phyloP scores from a whole-genome alignment of 92 coral and sea anemone genomes.

The Porites lobata region DNA sequence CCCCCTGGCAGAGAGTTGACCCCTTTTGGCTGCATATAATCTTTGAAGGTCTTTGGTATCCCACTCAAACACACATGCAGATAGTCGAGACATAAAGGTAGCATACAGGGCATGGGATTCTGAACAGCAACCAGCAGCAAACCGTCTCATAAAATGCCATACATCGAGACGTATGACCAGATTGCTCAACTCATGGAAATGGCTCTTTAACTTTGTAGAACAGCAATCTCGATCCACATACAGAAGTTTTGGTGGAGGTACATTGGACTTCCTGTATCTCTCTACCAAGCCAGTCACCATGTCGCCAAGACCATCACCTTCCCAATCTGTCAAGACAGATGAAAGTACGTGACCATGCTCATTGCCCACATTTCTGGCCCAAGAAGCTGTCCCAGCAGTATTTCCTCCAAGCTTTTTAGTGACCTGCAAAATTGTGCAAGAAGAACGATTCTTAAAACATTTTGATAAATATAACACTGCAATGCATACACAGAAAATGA shows the following conservation, averaged over 20 bases:
- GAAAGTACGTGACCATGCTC: conserved; percentile 40
- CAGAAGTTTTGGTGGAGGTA: conserved; percentile 29
- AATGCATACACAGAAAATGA: too few species aligned
- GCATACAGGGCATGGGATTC: conserved; percentile 39
- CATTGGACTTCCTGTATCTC: conserved; percentile 27
- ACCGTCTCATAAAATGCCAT: conserved; percentile 45
- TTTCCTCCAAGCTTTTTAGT: conserved; percentile 30
- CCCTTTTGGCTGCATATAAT: conserved; percentile 23
- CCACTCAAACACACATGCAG: conserved; percentile 43
- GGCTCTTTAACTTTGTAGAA: not conserved
- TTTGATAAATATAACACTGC: too few species aligned
- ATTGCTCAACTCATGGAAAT: not conserved
- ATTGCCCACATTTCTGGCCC: conserved; percentile 51
- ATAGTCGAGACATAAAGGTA: not conserved
- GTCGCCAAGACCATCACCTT: conserved; percentile 28
- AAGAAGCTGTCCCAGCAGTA: conserved; percentile 48
- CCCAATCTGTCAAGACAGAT: conserved; percentile 43
- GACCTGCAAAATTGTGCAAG: too few species aligned
- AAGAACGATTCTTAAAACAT: too few species aligned
- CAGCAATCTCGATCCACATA: not conserved
- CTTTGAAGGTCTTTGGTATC: not conserved
- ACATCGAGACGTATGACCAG: conserved; percentile 18
- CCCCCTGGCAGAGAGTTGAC: conserved; percentile 1
- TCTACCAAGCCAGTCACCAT: conserved; percentile 40
- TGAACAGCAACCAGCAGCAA: conserved; percentile 15